A percentile compares a stretch with the other conserved stretches of the same genome.
phyloP scores from a whole-genome alignment of 2,113 vertebrate species.

The Eolophus roseicapilla region DNA sequence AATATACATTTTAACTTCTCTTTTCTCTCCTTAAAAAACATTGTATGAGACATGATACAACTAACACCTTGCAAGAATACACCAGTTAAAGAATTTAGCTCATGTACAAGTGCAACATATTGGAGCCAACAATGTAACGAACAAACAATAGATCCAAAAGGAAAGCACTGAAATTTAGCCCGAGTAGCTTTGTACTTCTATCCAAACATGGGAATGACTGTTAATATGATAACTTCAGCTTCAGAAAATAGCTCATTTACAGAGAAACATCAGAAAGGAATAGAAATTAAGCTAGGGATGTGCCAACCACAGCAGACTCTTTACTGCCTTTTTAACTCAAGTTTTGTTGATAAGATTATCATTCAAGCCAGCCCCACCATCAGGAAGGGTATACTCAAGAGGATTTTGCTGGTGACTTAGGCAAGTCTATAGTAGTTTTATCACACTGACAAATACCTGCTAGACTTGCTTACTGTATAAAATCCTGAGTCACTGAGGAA shows the following conservation, averaged over 20 bases:
- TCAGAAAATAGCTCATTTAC: not conserved
- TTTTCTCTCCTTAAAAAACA: fast-evolving
- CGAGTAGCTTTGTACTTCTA: not conserved
- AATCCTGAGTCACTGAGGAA: not conserved
- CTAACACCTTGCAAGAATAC: not conserved
- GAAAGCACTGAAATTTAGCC: not conserved
- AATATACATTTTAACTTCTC: fast-evolving
- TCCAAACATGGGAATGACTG: not conserved
- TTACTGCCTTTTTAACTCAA: not conserved
- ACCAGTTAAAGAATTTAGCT: not conserved
- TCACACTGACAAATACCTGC: not conserved
- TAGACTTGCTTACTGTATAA: not conserved
- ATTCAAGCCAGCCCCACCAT: not conserved
- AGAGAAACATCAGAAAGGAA: not conserved
- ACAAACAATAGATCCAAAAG: not conserved
- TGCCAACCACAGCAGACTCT: not conserved
- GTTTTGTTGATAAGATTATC: not conserved
- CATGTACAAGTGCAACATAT: not conserved
- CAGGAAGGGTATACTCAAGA: not conserved
- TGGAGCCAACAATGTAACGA: not conserved
- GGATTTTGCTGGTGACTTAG: not conserved
- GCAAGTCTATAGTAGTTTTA: not conserved
- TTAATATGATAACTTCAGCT: not conserved
- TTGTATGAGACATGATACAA: fast-evolving
- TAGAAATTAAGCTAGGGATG: not conserved